Conservation (phyloP, 2,888 invertebrate species). For the Caenorhabditis sp. region DNA sequence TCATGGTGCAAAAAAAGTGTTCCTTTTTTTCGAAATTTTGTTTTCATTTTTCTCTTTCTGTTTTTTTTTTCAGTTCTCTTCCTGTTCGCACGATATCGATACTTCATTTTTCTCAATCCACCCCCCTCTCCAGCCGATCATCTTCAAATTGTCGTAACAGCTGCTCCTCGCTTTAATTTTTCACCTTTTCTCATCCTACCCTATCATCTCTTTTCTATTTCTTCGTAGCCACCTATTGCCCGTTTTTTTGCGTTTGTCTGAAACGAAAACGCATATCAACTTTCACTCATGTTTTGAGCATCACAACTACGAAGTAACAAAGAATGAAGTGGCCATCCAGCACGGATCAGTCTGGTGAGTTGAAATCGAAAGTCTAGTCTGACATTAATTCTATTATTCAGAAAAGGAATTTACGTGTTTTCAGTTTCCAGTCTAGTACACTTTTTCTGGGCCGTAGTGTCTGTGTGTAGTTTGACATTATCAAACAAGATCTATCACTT, state of each 20-base stretch:
- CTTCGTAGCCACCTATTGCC: constrained; percentile 15
- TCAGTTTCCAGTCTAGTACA: not conserved
- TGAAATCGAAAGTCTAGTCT: not conserved
- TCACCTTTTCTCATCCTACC: constrained; percentile 52
- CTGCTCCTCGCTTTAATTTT: constrained; percentile 61
- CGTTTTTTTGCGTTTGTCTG: constrained; percentile 35
- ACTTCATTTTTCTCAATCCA: constrained; percentile 48
- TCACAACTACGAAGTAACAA: constrained; percentile 44
- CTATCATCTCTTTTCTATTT: constrained; percentile 50
- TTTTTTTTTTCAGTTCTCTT: not conserved
- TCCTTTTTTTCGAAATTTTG: constrained; percentile 13
- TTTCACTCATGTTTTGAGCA: constrained; percentile 54
- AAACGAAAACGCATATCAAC: constrained; percentile 50
- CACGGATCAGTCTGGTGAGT: constrained; percentile 50
- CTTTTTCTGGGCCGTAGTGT: not conserved
- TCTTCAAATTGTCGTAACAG: constrained; percentile 60
- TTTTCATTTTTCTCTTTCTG: constrained; percentile 5
- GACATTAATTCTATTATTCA: not conserved
- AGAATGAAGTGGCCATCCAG: constrained; percentile 64
- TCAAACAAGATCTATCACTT: not conserved
- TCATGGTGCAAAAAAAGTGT: constrained; percentile 14
- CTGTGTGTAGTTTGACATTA: not conserved
- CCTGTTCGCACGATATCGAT: constrained; percentile 49
- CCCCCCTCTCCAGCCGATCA: constrained; percentile 8
- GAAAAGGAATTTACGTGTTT: not conserved